Base-by-base conservation (phyloP, 2,113 vertebrate species). In the Brachyhypopomus occidentalis region DNA sequence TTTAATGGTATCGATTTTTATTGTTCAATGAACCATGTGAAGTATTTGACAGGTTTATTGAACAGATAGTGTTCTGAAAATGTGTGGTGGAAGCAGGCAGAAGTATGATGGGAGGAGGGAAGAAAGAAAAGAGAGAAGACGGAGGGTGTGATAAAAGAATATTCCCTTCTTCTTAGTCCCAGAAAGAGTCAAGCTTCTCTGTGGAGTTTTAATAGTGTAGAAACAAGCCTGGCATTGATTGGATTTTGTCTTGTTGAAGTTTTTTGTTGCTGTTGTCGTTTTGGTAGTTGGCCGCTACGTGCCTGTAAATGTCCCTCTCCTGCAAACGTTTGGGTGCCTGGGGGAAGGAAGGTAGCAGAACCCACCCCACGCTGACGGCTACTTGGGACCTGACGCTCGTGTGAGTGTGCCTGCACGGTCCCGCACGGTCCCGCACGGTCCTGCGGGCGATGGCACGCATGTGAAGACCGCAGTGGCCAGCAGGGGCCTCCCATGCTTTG, bases 401-500 rank as follows among this genome's bases (percentile, higher is more conserved):
- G 30, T 30, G 30, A 30, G 30, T 30, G 30, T 30, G 30, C 30
- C 30, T 30, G 30, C 30, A 2, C 30, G 30, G 30, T 30, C 30
- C 30, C 30, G 30, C 30, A 74, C 22, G 67, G 45, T 52, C 9
- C 30, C 59, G 80, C 86, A 86, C 85, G 82, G 85, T 88, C 88
- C 86, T 79, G 81, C 72, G 81, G 77, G 27, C 82, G 73, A 80
- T 74, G 79, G 56, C 79, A 88, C 84, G 87, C 84, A 85, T 93
- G 92, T 92, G 86, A 92, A 85, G 85, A 91, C 90, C 86, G 82
- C 76, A 45, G 83, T 91, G 90, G 80, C 96, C 97, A 93, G 96
- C 92, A 98, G 97, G 96, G 97, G 97, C 95, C 97, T 98, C 97
- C 94, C 95, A 96, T 94, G 96, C 94, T 95, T 96, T 94, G 92